A percentile compares a stretch with the other conserved stretches of the same genome.
These are phyloP conservation scores for Panurus biarmicus DNA, from an alignment of 2,113 vertebrate species.

Conservation along the genomic window DNA sequence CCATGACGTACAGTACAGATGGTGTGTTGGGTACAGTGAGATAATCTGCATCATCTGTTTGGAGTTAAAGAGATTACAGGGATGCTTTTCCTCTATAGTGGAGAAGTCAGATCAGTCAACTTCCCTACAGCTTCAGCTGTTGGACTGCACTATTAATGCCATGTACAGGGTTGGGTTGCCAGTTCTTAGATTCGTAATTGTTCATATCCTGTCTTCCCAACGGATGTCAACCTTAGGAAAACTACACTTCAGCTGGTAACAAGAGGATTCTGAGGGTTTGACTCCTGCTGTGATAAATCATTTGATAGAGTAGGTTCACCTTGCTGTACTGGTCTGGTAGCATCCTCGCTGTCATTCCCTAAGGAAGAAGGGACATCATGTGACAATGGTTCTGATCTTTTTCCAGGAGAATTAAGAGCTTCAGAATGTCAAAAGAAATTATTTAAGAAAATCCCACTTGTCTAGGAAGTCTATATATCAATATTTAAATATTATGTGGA, in stretches of 20 bases:
- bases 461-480: not conserved
- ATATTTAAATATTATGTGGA: not conserved
- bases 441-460: not conserved
- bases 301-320: conserved; percentile 11
- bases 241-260: not conserved
- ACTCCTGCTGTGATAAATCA: not conserved
- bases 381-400: not conserved
- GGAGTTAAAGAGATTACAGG: not conserved
- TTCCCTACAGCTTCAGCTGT: not conserved
- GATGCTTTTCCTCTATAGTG: not conserved
- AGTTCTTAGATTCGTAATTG: not conserved
- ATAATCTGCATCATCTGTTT: not conserved
- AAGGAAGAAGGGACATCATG: not conserved
- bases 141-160: not conserved
- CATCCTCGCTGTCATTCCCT: not conserved
- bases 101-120: not conserved
- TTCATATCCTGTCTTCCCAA: not conserved
- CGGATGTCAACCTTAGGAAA: not conserved
- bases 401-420: not conserved
- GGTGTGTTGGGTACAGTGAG: not conserved
- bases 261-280: not conserved
- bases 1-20: not conserved
- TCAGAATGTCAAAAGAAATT: not conserved
- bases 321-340: not conserved
- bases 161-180: not conserved